Evolutionary conservation across 2,113 vertebrate genomes (phyloP).

Genomic region (Edolisoma coerulescens): DNA sequence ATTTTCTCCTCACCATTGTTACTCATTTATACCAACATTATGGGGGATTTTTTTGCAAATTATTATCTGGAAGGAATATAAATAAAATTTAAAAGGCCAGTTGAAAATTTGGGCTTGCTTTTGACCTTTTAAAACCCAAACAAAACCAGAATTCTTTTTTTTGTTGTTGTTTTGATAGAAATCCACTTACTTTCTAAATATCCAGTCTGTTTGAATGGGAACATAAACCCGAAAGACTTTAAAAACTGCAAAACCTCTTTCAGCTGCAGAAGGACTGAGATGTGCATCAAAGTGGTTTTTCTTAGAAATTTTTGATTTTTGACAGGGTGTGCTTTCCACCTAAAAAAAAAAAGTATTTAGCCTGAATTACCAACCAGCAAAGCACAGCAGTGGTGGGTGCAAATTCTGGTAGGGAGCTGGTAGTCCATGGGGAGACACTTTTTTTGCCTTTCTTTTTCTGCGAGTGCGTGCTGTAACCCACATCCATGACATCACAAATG

Average conservation of each 20-base stretch:
- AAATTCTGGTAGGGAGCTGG: not conserved
- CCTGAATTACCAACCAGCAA: not conserved
- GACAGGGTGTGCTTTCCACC: not conserved
- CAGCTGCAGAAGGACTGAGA: not conserved
- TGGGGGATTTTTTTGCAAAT: not conserved
- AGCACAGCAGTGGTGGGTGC: not conserved
- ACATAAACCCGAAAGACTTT: not conserved
- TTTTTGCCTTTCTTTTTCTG: not conserved
- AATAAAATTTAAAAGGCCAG: not conserved
- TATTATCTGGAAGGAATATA: not conserved
- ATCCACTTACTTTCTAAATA: not conserved
- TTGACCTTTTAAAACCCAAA: not conserved
- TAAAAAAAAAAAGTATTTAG: not conserved
- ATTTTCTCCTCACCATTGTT: not conserved
- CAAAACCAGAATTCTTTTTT: not conserved
- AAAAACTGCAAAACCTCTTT: not conserved
- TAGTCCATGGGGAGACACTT: rapidly evolving
- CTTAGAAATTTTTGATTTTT: not conserved
- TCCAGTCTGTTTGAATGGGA: not conserved
- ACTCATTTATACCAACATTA: rapidly evolving
- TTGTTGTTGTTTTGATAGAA: not conserved
- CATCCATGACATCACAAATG: not conserved
- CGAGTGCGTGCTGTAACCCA: not conserved
- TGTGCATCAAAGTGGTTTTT: not conserved
- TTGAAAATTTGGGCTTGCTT: not conserved